A percentile compares a stretch with the other conserved stretches of the same genome.
These are phyloP conservation scores for Apotomis turbidana DNA, from an alignment of 2,888 invertebrate species.

Conservation along the genomic window DNA sequence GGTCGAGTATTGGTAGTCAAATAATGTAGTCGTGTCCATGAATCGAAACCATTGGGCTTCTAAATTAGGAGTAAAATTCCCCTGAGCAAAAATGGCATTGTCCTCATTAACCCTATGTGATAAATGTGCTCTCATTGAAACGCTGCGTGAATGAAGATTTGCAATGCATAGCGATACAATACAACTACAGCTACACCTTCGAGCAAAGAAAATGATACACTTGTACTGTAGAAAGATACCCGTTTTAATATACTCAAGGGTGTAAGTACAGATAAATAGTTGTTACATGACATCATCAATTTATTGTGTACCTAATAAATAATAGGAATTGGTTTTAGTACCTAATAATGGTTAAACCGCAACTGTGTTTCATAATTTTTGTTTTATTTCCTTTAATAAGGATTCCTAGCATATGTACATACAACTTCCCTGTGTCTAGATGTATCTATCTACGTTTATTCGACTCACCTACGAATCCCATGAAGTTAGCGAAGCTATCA, in stretches of 20 bases:
- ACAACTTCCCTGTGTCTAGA: no score
- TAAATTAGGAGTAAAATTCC: constrained; percentile 58
- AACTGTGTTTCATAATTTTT: no score
- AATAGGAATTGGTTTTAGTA: no score
- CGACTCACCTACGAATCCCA: constrained; percentile 66
- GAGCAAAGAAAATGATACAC: no score
- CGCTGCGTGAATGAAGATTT: constrained; percentile 41
- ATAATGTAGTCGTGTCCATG: constrained; percentile 40
- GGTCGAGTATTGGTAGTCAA: constrained; percentile 20
- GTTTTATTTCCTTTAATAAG: no score
- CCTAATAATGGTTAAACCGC: no score
- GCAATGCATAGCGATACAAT: constrained; percentile 16
- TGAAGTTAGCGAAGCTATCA: constrained; percentile 54
- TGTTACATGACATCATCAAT: no score
- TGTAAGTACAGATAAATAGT: no score
- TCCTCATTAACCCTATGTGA: constrained; percentile 50
- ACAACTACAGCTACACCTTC: background rate
- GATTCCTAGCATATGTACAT: no score
- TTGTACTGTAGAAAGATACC: no score
- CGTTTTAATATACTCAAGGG: no score
- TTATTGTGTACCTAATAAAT: no score
- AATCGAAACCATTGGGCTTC: constrained; percentile 46
- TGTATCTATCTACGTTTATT: background rate
- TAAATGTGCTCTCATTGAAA: constrained; percentile 37
- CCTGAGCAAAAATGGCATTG: constrained; percentile 56